Evolutionary conservation across 2,797 vertebrate species (phyloP), one percentile per base, ranked within the genome.

Genomic region (Ispidina picta): DNA sequence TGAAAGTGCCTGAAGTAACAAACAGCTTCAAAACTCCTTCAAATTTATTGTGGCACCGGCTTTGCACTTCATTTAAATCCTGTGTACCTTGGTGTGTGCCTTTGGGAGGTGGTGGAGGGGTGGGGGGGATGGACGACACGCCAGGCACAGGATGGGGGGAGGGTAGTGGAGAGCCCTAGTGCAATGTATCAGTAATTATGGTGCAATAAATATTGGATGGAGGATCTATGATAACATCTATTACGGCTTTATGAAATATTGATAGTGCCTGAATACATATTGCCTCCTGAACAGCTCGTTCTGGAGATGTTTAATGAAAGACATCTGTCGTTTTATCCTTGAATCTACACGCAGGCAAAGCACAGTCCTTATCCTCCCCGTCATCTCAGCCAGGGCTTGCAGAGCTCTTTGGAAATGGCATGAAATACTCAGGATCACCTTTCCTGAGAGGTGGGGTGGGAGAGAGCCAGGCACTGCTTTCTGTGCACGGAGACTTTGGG

Each of bases 251-350:
- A 96, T 97, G 96, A 97, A 97, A 96, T 95, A 96, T 95, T 96
- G 94, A 96, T 96, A 49, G 94, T 6, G 33, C 66, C 92, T 95
- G 96, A 95, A 96, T 95, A 94, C 93, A 95, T 91, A 94, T 95
- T 96, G 90, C 93, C 94, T 96, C 83, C 95, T 89, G 93, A 96
- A 88, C 92, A 96, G 95, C 96, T 95, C 87, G 8, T 94, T 93
- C 92, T 17, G 20, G 94, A 90, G 96, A 90, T 92, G 94, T 92
- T 96, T 97, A 97, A 96, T 96, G 96, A 97, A 96, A 96, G 96
- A 95, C 95, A 96, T 94, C 95, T 95, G 95, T 96, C 75, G 94
- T 78, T 94, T 94, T 82, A 94, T 82, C 94, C 91, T 92, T 92
- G 63, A 89, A 81, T 95, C 91, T 80, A 84, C 83, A 70, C 10